Base-by-base conservation (phyloP, 2,113 vertebrate genomes). In the Perognathus longimembris region DNA sequence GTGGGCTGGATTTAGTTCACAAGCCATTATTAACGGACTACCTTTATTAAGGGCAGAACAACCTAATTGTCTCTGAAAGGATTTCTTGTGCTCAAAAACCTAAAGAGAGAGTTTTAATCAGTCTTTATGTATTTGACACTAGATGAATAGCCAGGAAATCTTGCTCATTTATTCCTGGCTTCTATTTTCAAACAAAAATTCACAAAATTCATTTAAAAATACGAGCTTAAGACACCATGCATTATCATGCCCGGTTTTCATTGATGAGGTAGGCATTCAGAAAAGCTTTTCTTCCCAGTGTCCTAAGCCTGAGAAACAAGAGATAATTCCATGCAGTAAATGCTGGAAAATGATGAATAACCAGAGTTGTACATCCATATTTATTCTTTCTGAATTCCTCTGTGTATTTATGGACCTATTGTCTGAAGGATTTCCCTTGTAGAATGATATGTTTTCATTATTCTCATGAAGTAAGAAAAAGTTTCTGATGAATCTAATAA, bases 11-110 rank as follows among this genome's bases (percentile, higher is more conserved):
- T 73, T 79, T 57, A 24, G 40, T 70, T 90, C 32, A 32, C 70
- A 76, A 90, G 8, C 8, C 67, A 69, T 89, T 78, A 76, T 88
- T 90, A 94, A 8, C n/a, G 59, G 18, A 85, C 26, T 54, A 78
- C 20, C 8, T 0, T 30, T 71, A 40, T 80, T 67, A 87, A 88
- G 84, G 14, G 26, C 0, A 45, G 82, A 79, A 54, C 66, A 73
- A 57, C 26, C 74, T 17, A 40, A 50, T 86, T 92, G 17, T 82
- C n/a, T 10, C 54, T 64, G 30, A 88, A 76, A 22, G 38, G 2
- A 54, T 66, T 73, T 67, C n/a, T 79, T 61, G 57, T 26, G 81
- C 30, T 71, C n/a, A 71, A 88, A 86, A 88, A 59, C 10, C 1
- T 14, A 15, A 30, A 92, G 24, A 80, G 15, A 20, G 21, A 63